A percentile compares a stretch with the other conserved stretches of the same genome.
Conservation (phyloP, 1,140 invertebrate genomes). For the Patella vulgata region DNA sequence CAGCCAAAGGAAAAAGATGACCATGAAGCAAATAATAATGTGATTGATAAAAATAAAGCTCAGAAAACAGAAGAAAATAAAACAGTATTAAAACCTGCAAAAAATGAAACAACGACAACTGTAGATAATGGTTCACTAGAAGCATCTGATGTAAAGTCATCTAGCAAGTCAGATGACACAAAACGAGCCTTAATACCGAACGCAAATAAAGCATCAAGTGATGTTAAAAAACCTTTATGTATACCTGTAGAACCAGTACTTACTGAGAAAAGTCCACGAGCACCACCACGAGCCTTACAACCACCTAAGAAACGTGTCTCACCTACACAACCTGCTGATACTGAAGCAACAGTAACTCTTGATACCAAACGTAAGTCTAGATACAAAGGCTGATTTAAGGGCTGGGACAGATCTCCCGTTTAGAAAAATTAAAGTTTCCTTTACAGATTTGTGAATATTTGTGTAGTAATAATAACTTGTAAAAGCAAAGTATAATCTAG, state of each 20-base stretch:
- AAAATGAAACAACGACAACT: too few species aligned
- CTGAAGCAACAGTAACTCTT: neutral
- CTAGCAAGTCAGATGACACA: too few species aligned
- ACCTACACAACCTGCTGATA: neutral
- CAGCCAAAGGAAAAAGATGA: neutral
- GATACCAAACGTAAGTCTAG: neutral
- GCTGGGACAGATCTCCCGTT: neutral
- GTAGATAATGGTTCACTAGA: too few species aligned
- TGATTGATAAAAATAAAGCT: neutral
- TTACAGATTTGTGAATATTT: too few species aligned
- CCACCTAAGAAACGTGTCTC: slow-evolving; percentile 8
- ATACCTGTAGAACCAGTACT: neutral
- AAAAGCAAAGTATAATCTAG: too few species aligned
- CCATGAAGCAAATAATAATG: slow-evolving; percentile 16
- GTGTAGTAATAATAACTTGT: too few species aligned
- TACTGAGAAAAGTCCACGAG: neutral
- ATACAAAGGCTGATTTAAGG: neutral
- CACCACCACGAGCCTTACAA: slow-evolving; percentile 2
- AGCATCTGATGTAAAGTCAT: too few species aligned
- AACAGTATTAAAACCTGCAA: neutral
- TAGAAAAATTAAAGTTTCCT: too few species aligned
- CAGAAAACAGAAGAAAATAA: neutral
- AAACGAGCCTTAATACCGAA: neutral
- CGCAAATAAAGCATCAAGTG: neutral
- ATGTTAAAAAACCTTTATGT: neutral